Evolutionary conservation across 2,113 vertebrate species (phyloP), one percentile per base, ranked within the genome.

Genomic region (Ramphastos sulfuratus): DNA sequence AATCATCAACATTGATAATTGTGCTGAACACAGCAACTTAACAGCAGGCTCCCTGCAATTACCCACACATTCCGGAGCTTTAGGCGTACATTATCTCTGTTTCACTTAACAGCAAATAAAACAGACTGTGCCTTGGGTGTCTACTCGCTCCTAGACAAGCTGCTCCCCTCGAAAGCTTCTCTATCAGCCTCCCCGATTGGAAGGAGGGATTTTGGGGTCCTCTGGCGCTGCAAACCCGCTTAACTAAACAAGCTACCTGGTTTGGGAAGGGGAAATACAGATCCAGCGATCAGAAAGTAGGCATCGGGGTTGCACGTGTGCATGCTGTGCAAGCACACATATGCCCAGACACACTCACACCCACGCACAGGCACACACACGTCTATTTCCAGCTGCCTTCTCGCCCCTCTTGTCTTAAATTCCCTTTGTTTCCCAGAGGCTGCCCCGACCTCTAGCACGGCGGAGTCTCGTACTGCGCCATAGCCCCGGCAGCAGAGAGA

Each of bases 391-490:
- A 84, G 86, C 72, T 7, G 80, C 82, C 44, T 91, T 69, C 82
- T 96, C 85, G 18, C 72, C 73, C 59, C 85, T 44, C 85, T 90
- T 90, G 87, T 90, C 92, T 85, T 74, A 83, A 95, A 94, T 95
- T 92, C 42, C 59, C 93, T 97, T 97, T 97, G 97, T 97, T 93
- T 97, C 94, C 76, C 76, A 67, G 75, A 91, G 94, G 90, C 92
- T 93, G 82, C 84, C 71, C 66, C 85, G 61, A 90, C 67, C 85
- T 81, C 94, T 91, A 83, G 73, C 83, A 90, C 79, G 21, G 46
- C 64, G 19, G 73, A 81, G 58, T 63, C 83, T 89, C 60, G 39
- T 59, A 39, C 39, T 56, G 86, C 91, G 82, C 39, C 42, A 33
- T 71, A 69, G 85, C 85, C 85, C 19, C 10, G 46, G 67, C 61